phyloP scores from a whole-genome alignment of 2,113 vertebrate species.

The Tauraco erythrolophus region DNA sequence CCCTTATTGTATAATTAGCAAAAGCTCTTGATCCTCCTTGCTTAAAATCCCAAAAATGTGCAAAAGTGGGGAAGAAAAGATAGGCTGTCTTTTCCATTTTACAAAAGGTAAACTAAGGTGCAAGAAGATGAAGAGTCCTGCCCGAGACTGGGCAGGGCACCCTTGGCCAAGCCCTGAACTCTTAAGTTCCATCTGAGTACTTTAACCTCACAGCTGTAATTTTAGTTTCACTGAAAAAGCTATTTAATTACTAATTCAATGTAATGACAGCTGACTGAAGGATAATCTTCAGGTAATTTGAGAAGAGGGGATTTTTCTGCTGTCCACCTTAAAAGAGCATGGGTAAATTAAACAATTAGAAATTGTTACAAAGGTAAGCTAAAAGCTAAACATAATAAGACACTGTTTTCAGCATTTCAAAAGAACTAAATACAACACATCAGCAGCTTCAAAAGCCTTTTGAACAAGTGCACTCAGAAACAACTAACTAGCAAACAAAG shows the following conservation, averaged over 20 bases:
- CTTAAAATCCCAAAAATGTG: neutral
- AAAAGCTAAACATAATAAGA: constrained; percentile 63
- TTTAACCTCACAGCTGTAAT: neutral
- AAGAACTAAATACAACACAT: constrained; percentile 65
- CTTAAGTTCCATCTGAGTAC: neutral
- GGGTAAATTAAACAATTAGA: constrained; percentile 41
- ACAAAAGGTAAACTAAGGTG: neutral
- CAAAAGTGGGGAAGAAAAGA: neutral
- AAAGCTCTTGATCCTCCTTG: neutral
- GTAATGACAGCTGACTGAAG: neutral
- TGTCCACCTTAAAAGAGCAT: constrained; percentile 20
- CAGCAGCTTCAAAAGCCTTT: constrained; percentile 71
- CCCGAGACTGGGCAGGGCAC: neutral
- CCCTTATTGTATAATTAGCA: neutral
- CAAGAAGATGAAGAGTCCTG: neutral
- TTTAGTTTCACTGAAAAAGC: constrained; percentile 6
- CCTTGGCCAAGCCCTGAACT: neutral
- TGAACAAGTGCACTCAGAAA: constrained; percentile 66
- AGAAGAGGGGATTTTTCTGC: neutral
- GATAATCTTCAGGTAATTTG: constrained; percentile 1
- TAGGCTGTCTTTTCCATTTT: neutral
- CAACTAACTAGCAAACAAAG: constrained; percentile 69
- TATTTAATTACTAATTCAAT: neutral
- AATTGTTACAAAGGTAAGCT: constrained; percentile 49
- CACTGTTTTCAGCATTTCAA: constrained; percentile 69